Evolutionary conservation across 2,113 vertebrate species (phyloP).

Genomic region (Holacanthus passer): DNA sequence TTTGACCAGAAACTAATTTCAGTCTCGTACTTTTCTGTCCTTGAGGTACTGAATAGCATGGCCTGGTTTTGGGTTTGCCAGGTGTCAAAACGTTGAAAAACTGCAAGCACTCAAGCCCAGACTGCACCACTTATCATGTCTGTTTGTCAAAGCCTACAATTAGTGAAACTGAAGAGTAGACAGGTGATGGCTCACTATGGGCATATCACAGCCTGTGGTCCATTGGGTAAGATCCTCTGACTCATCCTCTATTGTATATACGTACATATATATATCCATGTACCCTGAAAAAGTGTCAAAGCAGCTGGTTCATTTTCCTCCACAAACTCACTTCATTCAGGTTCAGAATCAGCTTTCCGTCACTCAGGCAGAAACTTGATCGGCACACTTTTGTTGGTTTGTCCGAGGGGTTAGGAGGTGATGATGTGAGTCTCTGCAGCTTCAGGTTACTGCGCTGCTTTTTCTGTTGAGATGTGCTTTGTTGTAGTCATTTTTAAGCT

Average conservation of each 20-base stretch:
- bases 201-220: background rate
- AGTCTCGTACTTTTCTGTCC: background rate
- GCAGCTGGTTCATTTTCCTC: background rate
- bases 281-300: background rate
- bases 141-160: conserved; percentile 20
- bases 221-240: background rate
- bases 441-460: conserved; percentile 32
- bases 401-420: background rate
- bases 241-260: background rate
- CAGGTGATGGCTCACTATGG: background rate
- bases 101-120: background rate
- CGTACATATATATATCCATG: too few relatives aligned
- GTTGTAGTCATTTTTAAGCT: background rate
- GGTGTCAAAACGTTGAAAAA: conserved; percentile 17
- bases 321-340: background rate
- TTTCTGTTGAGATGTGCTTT: background rate
- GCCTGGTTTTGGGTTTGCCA: background rate
- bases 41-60: background rate
- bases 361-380: conserved; percentile 35
- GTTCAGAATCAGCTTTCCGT: background rate
- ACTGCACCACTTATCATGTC: background rate
- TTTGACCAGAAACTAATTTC: background rate
- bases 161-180: background rate
- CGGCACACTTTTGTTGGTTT: conserved; percentile 31
- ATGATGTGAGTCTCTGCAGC: conserved; percentile 10